These are phyloP conservation scores for Drosophila nr. perissopoda DNA, from an alignment of 2,888 invertebrate genomes.

Conservation along the genomic window DNA sequence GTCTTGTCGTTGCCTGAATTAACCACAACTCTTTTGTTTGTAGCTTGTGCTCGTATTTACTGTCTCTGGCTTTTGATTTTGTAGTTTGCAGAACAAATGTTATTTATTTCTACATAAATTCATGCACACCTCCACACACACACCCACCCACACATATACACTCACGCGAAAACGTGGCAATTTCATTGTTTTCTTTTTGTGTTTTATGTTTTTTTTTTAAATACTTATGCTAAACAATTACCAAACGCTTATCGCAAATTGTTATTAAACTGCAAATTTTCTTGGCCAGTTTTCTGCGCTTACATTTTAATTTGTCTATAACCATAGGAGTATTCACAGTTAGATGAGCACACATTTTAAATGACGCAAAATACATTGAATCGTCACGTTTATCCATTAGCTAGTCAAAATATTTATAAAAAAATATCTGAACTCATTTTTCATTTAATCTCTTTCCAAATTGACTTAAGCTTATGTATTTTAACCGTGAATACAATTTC, in stretches of 20 bases:
- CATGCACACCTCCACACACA: conserved; percentile 10
- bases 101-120: neutral
- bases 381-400: neutral
- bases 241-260: conserved; percentile 40
- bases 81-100: conserved; percentile 10
- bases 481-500: conserved; percentile 20
- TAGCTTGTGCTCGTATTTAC: conserved; percentile 37
- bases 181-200: conserved; percentile 20
- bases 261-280: conserved; percentile 19
- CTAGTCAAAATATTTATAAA: neutral
- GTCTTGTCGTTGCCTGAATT: conserved; percentile 59
- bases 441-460: neutral
- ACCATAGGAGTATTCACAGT: conserved; percentile 30
- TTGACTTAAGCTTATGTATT: neutral
- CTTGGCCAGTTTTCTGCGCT: conserved; percentile 11
- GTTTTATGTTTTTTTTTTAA: conserved; percentile 21
- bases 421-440: neutral
- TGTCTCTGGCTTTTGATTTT: conserved; percentile 32
- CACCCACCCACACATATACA: conserved; percentile 2
- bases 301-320: conserved; percentile 15
- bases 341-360: neutral
- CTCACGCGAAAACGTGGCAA: conserved; percentile 10
- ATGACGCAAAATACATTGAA: neutral
- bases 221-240: conserved; percentile 23
- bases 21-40: conserved; percentile 38